Base-by-base conservation (phyloP, 2,797 vertebrate species). In the Pangasius macronema region DNA sequence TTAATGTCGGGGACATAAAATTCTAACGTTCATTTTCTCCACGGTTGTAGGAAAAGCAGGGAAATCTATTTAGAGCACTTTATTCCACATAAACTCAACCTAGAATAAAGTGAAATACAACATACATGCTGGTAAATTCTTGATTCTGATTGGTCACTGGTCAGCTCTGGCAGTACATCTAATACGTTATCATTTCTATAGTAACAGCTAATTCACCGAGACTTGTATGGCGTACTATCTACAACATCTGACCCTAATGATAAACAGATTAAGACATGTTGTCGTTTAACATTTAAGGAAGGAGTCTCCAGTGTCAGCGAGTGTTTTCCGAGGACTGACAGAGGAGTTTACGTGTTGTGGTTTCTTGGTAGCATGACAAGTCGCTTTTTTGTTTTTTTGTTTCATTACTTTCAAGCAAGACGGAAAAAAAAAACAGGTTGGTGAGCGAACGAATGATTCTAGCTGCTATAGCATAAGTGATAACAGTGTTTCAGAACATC, bases 1-100 rank as follows among this genome's bases (percentile, higher is more conserved):
- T 95, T 95, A 97, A 96, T 96, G 96, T 95, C 94, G 90, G 90
- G 89, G 91, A 89, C 82, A 80, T 92, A 67, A 87, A 92, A 93
- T 90, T 90, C 91, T 16, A 88, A 88, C 79, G 87, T 89, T 90
- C 84, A 89, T 91, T 87, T 83, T 89, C 84, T 90, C 81, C 88
- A 84, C 72, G 72, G 73, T 79, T 4, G 18, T 33, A 8, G 42
- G 2, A 30, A 53, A 30, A 53, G 27, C 65, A 89, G 88, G 91
- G 88, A 84, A 89, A 84, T 75, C 82, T 87, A 76, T 82, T 82
- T 82, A 55, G 84, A 75, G 72, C 53, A 75, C 72, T 49, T 83
- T 87, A 85, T 86, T 86, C 88, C 14, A 18, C 57, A 85, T 22
- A 76, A 33, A 4, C 67, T 18, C 68, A 9, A 79, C 2, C 73